Conservation (phyloP, 2,797 vertebrate species). For the Malurus leucopterus region DNA sequence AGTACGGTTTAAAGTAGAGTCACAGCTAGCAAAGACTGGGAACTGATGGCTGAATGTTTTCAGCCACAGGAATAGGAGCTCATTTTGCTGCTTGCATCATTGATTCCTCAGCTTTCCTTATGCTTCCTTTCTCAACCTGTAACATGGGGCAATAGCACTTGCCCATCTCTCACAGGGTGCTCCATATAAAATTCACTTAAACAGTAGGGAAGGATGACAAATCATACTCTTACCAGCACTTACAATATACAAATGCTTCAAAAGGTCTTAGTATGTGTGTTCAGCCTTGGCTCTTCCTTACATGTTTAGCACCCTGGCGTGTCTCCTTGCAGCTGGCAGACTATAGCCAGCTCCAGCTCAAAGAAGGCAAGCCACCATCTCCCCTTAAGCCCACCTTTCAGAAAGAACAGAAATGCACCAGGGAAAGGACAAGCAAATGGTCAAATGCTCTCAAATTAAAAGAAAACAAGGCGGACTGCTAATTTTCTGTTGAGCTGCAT, state of each 20-base stretch:
- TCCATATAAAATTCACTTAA: neutral
- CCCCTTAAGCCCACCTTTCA: neutral
- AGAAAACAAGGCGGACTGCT: neutral
- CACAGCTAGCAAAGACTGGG: neutral
- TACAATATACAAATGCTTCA: neutral
- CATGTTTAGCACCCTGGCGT: neutral
- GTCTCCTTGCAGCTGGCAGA: neutral
- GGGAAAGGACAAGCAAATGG: neutral
- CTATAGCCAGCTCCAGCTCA: neutral
- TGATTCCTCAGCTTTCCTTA: neutral
- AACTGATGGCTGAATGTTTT: neutral
- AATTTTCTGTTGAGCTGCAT: neutral
- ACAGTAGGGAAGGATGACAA: neutral
- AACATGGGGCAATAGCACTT: neutral
- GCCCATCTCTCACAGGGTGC: neutral
- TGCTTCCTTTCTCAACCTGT: neutral
- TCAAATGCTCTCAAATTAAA: neutral
- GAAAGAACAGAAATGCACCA: neutral
- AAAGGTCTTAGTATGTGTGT: neutral
- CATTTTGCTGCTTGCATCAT: neutral
- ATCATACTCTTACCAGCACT: neutral
- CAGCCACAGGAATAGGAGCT: neutral
- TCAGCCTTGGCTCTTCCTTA: neutral
- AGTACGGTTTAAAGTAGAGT: neutral
- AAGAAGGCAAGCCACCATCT: neutral